These are phyloP conservation scores for Ptilorrhoa leucosticta DNA, from an alignment of 2,113 vertebrate genomes.

Conservation along the genomic window DNA sequence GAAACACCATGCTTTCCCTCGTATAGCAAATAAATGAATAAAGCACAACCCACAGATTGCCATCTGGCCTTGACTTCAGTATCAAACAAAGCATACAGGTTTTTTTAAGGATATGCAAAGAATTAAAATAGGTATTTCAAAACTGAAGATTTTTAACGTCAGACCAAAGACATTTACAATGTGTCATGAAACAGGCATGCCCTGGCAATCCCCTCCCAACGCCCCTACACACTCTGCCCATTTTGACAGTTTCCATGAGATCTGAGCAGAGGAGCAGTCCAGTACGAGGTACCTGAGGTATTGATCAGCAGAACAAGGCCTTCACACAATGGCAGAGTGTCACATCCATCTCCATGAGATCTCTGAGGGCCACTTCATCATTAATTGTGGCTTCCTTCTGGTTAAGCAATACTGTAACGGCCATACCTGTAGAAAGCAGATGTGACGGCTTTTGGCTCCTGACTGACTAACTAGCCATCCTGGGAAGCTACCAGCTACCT, in stretches of 20 bases:
- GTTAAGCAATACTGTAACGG: fast-evolving
- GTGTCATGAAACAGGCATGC: not conserved
- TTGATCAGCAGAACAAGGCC: not conserved
- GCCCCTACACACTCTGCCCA: fast-evolving
- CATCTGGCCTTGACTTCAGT: fast-evolving
- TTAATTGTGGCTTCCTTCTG: not conserved
- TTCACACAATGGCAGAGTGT: not conserved
- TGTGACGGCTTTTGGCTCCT: not conserved
- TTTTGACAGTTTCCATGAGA: not conserved
- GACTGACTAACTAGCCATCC: not conserved
- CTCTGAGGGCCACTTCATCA: not conserved
- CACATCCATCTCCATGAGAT: not conserved
- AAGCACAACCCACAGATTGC: not conserved
- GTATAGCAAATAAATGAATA: not conserved
- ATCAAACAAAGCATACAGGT: not conserved
- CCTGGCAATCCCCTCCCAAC: fast-evolving
- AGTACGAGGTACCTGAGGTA: not conserved
- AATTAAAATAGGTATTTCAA: not conserved
- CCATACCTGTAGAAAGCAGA: not conserved
- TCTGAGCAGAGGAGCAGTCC: not conserved
- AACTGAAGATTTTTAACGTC: not conserved
- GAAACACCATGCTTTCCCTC: not conserved
- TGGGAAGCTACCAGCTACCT: not conserved
- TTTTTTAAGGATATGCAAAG: not conserved
- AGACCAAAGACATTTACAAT: not conserved